Evolutionary conservation across 1,140 invertebrate genomes (phyloP).

Genomic region (Ptiloglossa arizonensis): DNA sequence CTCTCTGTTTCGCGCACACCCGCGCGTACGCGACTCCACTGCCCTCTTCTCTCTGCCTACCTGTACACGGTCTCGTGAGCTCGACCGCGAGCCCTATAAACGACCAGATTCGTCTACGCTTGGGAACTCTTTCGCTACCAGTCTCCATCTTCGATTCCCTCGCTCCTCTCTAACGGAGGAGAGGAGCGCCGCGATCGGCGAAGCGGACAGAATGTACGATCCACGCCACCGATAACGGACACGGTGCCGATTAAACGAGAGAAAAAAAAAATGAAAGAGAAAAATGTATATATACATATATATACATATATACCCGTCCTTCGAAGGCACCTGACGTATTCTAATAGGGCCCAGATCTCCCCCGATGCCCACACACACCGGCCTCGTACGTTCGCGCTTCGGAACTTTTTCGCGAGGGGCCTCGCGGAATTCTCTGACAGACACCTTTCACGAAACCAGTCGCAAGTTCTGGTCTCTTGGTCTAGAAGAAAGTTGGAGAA

Average conservation of each 20-base stretch:
- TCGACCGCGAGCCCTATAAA: constrained; percentile 24
- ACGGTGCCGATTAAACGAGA: constrained; percentile 43
- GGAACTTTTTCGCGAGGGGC: neutral
- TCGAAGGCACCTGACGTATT: constrained; percentile 67
- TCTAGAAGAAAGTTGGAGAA: too few relatives aligned
- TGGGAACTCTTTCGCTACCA: constrained; percentile 29
- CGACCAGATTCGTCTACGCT: constrained; percentile 23
- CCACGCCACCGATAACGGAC: constrained; percentile 54
- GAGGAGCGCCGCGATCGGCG: constrained; percentile 13
- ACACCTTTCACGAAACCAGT: neutral
- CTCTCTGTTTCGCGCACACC: neutral
- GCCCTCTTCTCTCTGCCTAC: constrained; percentile 2
- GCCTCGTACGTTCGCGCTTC: neutral
- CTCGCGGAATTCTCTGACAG: neutral
- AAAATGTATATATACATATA: too few relatives aligned
- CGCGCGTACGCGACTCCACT: constrained; percentile 22
- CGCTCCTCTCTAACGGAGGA: neutral
- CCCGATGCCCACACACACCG: constrained; percentile 16
- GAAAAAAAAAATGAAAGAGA: constrained; percentile 14
- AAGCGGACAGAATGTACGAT: constrained; percentile 57
- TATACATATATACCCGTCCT: constrained; percentile 31
- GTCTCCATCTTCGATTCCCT: constrained; percentile 21
- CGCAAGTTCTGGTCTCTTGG: too few relatives aligned
- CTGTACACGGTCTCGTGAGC: too few relatives aligned
- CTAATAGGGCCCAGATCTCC: constrained; percentile 69